A percentile compares a stretch with the other conserved stretches of the same genome.
phyloP scores from a whole-genome alignment of 1,140 invertebrate genomes.

The Sminthurides bifidus region DNA sequence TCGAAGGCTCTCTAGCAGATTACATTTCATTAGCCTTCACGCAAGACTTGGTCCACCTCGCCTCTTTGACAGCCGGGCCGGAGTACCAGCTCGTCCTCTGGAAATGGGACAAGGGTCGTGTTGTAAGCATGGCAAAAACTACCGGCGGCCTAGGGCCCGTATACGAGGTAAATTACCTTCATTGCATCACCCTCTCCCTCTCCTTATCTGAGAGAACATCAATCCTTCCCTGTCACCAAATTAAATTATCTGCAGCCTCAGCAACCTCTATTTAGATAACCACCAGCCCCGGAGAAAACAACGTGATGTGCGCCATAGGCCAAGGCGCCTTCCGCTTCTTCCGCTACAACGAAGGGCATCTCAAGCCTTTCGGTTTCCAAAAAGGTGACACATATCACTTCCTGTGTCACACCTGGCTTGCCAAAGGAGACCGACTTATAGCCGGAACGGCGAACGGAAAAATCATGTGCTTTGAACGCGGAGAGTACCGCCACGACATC shows the following conservation, averaged over 20 bases:
- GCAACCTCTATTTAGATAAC: constrained; percentile 44
- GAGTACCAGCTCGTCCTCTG: constrained; percentile 66
- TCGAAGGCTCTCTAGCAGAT: constrained; percentile 39
- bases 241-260: too few relatives aligned
- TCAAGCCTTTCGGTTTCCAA: constrained; percentile 68
- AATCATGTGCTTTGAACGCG: constrained; percentile 63
- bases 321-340: constrained; percentile 60
- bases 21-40: constrained; percentile 64
- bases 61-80: constrained; percentile 61
- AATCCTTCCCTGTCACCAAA: too few relatives aligned
- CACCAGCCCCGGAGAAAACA: constrained; percentile 64
- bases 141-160: constrained; percentile 43
- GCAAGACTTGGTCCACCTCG: constrained; percentile 61
- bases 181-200: background rate
- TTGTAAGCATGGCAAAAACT: constrained; percentile 60
- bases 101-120: constrained; percentile 70
- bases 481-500: constrained; percentile 50
- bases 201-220: too few relatives aligned
- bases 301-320: constrained; percentile 60
- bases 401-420: constrained; percentile 54
- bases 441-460: constrained; percentile 60
- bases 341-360: constrained; percentile 61
- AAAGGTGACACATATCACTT: constrained; percentile 64
- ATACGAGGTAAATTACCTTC: constrained; percentile 35
- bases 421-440: constrained; percentile 57